Evolutionary conservation across 1,140 invertebrate species (phyloP).

Genomic region (Conus ventricosus): DNA sequence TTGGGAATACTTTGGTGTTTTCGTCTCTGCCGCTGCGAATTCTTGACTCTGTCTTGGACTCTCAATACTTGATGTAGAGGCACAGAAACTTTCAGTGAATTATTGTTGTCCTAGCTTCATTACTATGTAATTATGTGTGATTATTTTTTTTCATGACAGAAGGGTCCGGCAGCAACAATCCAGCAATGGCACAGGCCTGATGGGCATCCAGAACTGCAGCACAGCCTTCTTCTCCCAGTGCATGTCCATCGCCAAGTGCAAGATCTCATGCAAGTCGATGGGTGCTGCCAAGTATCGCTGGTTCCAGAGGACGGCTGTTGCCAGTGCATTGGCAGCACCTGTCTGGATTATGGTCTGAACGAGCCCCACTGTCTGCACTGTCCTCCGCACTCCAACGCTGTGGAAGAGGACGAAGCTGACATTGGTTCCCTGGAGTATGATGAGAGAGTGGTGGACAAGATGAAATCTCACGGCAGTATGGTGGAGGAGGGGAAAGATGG

Average conservation of each 20-base stretch:
- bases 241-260: conserved; percentile 91
- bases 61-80: no score
- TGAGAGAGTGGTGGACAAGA: background rate
- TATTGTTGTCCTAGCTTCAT: no score
- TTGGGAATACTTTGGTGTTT: no score
- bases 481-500: background rate
- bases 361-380: conserved; percentile 57
- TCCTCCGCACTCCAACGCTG: conserved; percentile 29
- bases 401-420: conserved; percentile 23
- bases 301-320: conserved; percentile 95
- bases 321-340: conserved; percentile 92
- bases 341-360: conserved; percentile 89
- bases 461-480: background rate
- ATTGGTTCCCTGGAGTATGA: conserved; percentile 6
- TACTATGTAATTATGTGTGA: no score
- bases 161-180: background rate
- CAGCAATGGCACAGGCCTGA: background rate
- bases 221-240: conserved; percentile 94
- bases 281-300: conserved; percentile 86
- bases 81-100: no score
- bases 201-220: conserved; percentile 87
- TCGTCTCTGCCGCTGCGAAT: no score
- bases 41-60: no score
- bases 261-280: conserved; percentile 85
- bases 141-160: background rate